Base-by-base conservation (phyloP, 2,797 vertebrate species). In the Cichlasoma orientale region DNA sequence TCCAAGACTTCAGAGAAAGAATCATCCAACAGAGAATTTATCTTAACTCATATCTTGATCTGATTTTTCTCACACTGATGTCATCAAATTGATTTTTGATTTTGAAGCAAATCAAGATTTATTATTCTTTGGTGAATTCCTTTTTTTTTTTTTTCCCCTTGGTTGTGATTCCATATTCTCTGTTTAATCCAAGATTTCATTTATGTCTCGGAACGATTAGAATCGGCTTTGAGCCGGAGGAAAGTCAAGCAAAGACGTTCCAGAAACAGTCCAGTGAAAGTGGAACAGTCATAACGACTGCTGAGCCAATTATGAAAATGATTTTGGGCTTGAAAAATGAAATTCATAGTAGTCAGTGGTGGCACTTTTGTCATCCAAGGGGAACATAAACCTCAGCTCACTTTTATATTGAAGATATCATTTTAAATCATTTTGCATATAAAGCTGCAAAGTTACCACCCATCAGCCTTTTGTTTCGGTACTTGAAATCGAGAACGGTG, bases 121-220 rank as follows among this genome's bases (percentile, higher is more conserved):
- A 4, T 68, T 7, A 50, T 50, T 3, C 19, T 18, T 12, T 47
- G 5, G 12, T 44, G 13, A 50, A 19, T 50, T 52, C 0, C 7
- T 19, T 19, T 0, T 27, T 44, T 63, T 0, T 9, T 27, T 66
- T 47, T 2, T 27, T 47, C 19, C 5, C 41, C 41, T 7, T 4
- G 16, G 25, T 50, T 68, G 25, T 29, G 41, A 68, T 19, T 68
- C 25, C 5, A 50, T n/a, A 41, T 77, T 14, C 27, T 23, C 4
- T 7, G 4, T 56, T 80, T 74, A 36, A 75, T 55, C 11, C 5
- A n/a, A 50, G 50, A 52, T 69, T 50, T 66, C 3, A 72, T 74
- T 52, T 59, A 59, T 41, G 18, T 44, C 16, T 27, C 19, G 55
- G 38, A 23, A 47, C 5, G 1, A 47, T 66, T 66, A 36, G 44